Conservation (phyloP, 2,113 vertebrate species). For the Sander vitreus region DNA sequence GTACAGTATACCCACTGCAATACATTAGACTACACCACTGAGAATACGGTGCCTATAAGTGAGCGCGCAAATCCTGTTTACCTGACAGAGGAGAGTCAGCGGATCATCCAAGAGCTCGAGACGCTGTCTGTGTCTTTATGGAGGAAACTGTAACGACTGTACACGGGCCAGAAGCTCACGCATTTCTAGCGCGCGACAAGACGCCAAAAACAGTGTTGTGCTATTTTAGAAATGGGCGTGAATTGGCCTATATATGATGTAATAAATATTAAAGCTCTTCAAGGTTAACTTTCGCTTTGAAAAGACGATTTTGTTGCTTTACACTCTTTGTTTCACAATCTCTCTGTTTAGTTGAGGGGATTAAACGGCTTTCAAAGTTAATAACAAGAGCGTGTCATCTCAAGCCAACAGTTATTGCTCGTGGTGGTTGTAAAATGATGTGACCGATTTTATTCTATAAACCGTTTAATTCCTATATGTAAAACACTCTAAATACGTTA, state of each 20-base stretch:
- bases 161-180: not conserved
- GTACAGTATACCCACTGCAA: too few relatives aligned
- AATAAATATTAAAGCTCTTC: not conserved
- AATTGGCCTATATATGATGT: not conserved
- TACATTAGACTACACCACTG: too few relatives aligned
- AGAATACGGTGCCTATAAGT: not conserved
- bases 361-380: not conserved
- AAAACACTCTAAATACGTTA: not conserved
- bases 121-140: not conserved
- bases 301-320: not conserved
- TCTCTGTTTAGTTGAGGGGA: not conserved
- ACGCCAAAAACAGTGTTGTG: not conserved
- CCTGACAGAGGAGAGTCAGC: not conserved
- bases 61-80: not conserved
- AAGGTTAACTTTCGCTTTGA: not conserved
- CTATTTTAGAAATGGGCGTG: not conserved
- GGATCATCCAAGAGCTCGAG: not conserved
- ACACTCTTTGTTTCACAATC: fast-evolving
- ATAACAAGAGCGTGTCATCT: not conserved
- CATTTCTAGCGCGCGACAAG: not conserved
- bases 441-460: not conserved
- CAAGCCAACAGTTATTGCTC: not conserved
- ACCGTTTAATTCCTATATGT: not conserved
- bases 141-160: not conserved
- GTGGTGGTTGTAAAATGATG: not conserved